Conservation (phyloP, 2,797 vertebrate species). For the Semaprochilodus insignis region DNA sequence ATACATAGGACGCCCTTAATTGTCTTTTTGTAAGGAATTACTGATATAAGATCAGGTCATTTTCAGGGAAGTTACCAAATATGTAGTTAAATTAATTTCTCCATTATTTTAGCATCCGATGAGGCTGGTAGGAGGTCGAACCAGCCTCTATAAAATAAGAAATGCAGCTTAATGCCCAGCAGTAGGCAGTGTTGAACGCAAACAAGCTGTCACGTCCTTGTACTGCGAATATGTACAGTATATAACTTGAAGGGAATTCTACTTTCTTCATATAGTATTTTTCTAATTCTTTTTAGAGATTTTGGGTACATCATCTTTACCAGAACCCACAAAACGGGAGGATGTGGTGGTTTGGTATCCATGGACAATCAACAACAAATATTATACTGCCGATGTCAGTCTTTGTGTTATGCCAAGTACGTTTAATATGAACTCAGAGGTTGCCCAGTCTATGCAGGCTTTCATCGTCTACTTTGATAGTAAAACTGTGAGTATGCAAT, state of each 20-base stretch:
- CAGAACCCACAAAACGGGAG: conserved; percentile 74
- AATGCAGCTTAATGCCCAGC: conserved; percentile 36
- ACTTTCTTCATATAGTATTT: neutral
- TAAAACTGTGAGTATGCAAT: conserved; percentile 78
- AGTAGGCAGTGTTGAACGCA: conserved; percentile 54
- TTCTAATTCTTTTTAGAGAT: conserved; percentile 81
- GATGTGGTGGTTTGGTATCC: conserved; percentile 89
- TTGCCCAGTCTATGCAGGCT: conserved; percentile 90
- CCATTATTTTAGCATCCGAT: neutral
- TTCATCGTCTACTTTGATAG: conserved; percentile 96
- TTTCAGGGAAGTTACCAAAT: neutral
- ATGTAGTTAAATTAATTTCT: neutral
- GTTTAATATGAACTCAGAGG: conserved; percentile 83
- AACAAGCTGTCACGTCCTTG: no score
- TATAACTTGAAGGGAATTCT: neutral
- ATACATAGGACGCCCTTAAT: neutral
- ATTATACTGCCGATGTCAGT: conserved; percentile 91
- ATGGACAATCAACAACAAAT: conserved; percentile 98
- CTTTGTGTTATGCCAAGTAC: conserved; percentile 89
- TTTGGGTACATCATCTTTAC: conserved; percentile 78
- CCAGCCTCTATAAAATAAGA: neutral
- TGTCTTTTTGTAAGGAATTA: neutral
- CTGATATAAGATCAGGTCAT: neutral
- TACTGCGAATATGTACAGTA: neutral
- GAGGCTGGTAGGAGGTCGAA: neutral